Conservation (phyloP, 2,888 invertebrate genomes). For the Siphlonurus alternatus region DNA sequence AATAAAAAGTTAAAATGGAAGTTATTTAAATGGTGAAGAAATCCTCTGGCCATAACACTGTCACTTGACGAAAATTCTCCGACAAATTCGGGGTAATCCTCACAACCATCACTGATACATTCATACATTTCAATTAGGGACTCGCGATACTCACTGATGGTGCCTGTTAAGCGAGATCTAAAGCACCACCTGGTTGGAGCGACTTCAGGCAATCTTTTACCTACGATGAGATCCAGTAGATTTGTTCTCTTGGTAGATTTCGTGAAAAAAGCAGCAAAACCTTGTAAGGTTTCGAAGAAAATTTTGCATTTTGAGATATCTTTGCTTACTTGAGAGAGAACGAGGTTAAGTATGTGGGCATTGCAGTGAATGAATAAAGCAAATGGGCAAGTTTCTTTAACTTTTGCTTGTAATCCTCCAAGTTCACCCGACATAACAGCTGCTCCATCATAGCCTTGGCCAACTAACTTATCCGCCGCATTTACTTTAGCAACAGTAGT, state of each 20-base stretch:
- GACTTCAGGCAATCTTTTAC: neutral
- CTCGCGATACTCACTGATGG: neutral
- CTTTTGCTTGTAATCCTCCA: neutral
- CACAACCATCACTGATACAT: neutral
- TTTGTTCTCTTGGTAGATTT: neutral
- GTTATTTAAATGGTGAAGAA: neutral
- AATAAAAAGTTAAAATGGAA: neutral
- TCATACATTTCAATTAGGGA: neutral
- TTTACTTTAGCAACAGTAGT: too few relatives aligned
- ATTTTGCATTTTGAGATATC: neutral
- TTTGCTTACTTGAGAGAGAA: neutral
- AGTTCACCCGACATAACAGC: neutral
- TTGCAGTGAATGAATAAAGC: neutral
- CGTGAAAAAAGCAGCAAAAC: neutral
- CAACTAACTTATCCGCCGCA: neutral
- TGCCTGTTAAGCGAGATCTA: neutral
- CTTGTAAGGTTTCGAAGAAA: neutral
- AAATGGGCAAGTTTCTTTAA: neutral
- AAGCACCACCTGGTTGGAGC: neutral
- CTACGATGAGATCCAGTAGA: neutral
- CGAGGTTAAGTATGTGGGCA: neutral
- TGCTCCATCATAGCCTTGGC: neutral
- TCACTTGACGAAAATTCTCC: neutral
- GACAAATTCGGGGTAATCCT: neutral
- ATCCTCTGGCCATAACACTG: too few relatives aligned